Base-by-base conservation (phyloP, 2,888 invertebrate genomes). In the Drosophila kuntzei region DNA sequence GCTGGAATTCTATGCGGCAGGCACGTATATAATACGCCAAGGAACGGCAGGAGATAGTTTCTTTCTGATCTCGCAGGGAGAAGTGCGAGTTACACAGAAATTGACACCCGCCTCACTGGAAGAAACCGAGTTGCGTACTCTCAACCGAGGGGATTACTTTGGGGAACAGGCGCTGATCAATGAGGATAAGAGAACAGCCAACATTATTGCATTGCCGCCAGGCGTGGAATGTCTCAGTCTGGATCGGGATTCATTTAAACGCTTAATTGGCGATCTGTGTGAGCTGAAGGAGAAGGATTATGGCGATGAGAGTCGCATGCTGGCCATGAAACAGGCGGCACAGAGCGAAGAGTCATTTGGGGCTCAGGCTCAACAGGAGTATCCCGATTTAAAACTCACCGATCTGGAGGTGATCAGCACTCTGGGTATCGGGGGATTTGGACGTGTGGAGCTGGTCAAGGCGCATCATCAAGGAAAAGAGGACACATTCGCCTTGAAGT, bases 391-490 rank as follows among this genome's bases (percentile, higher is more conserved):
- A 36, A 94, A 95, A 61, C 93, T 98, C 18, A 94, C 94, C 29
- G 96, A 98, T 89, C 93, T 99, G 77, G 96, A 96, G 86, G 95
- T 96, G 46, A 93, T 97, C 4, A 96, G 96, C 43, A 98, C 98
- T 0, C 93, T 98, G 78, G 98, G 98, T 1, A 96, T 98, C 14
- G 98, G 98, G 7, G 98, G 98, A 2, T 98, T 98, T 89, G 98
- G 98, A 0, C 94, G 97, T 2, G 98, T 98, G 0, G 97, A 97
- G 89, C 93, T 97, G 65, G 96, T 96, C 41, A 94, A 94, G 71
- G 94, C 95, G 80, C 91, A 91, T 61, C 93, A 93, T 5, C 92
- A 94, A 37, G 92, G 94, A 89, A 71, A 82, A 0, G 87, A 91
- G 0, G 90, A 93, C 14, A 94, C 94, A 0, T 98, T 96, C 91